Evolutionary conservation across 2,113 vertebrate species (phyloP), one percentile per base, ranked within the genome.

Genomic region (Baryphthengus martii): DNA sequence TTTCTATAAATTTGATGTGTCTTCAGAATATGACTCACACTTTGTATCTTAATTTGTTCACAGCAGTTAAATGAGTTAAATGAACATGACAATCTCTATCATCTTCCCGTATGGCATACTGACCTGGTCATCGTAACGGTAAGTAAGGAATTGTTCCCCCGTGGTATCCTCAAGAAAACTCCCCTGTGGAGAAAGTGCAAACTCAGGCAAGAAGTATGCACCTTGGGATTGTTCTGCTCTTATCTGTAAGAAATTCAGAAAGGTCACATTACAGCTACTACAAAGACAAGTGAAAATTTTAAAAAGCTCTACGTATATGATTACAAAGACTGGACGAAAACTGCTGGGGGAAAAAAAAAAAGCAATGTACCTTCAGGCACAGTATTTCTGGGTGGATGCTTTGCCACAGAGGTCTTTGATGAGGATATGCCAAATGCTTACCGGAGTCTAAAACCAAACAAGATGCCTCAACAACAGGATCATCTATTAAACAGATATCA

Each of bases 141-240:
- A 99, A 3, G 98, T 99, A 58, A 99, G 98, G 89, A 99, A 98
- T 92, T 99, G 98, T 23, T 99, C 99, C 71, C 98, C 99, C 0
- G 99, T 98, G 6, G 99, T 98, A 5, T 99, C 99, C 96, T 99
- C 99, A 66, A 99, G 98, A 89, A 99, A 99, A 94, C 99, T 99
- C 86, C 99, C 99, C 97, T 99, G 99, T 12, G 99, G 99, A n/a
- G 99, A 99, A 58, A 99, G 98, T 5, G 98, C 98, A 82, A 99
- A 99, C 97, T 99, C 99, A 1, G 99, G 99, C 90, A 99, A 97
- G 97, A 99, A 99, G 96, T 99, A 99, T 20, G 98, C 98, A 59
- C 98, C 98, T 75, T 99, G 98, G 49, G 98, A 96, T 90, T 98
- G 98, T 89, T 98, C 98, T 40, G 98, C 97, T 83, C 68, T 68